Conservation (phyloP, 1,140 invertebrate genomes). For the Whitmania pigra region DNA sequence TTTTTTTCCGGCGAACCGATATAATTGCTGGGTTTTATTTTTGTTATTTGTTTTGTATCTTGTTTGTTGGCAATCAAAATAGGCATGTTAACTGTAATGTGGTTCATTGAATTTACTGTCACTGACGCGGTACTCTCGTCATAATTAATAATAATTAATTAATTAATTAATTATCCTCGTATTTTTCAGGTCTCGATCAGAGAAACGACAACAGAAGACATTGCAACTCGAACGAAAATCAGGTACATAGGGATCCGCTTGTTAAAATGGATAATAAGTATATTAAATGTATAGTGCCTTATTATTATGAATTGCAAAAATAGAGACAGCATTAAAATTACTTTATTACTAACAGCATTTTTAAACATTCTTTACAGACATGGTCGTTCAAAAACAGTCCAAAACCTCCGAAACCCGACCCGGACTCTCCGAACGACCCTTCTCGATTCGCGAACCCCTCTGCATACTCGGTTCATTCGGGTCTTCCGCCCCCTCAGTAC, state of each 20-base stretch:
- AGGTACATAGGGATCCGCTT: neutral
- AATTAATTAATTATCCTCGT: too few relatives aligned
- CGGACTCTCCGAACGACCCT: neutral
- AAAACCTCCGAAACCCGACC: constrained; percentile 6
- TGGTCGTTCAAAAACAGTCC: constrained; percentile 9
- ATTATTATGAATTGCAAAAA: too few relatives aligned
- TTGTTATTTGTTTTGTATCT: neutral
- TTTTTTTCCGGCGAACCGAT: neutral
- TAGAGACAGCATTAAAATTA: too few relatives aligned
- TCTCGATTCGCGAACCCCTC: constrained; percentile 2
- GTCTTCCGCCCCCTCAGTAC: neutral
- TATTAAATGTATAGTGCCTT: too few relatives aligned
- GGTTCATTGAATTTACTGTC: too few relatives aligned
- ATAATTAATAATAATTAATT: too few relatives aligned
- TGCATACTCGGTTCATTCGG: neutral
- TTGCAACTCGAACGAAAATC: constrained; percentile 1
- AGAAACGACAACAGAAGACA: constrained; percentile 9
- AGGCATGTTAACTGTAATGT: too few relatives aligned
- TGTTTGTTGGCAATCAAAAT: neutral
- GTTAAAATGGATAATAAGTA: too few relatives aligned
- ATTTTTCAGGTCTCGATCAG: too few relatives aligned
- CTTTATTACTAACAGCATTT: too few relatives aligned
- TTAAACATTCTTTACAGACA: too few relatives aligned
- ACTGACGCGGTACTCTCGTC: too few relatives aligned
- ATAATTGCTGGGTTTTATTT: neutral